Base-by-base conservation (phyloP, 2,113 vertebrate species). In the Ictalurus furcatus region DNA sequence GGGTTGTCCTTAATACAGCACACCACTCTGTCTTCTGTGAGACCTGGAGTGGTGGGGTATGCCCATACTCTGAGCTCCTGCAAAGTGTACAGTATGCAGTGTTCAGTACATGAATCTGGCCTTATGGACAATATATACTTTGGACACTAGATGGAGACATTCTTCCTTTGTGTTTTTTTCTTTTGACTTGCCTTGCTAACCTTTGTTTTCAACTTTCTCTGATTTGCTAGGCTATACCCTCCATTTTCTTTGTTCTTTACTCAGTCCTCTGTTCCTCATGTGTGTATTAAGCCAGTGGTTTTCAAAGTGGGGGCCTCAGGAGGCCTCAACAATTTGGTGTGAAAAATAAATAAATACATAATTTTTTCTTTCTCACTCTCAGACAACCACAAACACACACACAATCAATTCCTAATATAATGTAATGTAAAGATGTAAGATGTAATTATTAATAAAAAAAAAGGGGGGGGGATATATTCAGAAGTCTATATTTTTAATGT, bases 51-150 rank as follows among this genome's bases (percentile, higher is more conserved):
- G 6, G 97, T 98, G 14, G 98, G 98, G 87, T 96, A 99, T 0
- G 98, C 98, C 97, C 97, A 98, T 25, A 99, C 16, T 0, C 67
- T 95, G 93, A 99, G 92, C 40, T 93, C 89, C 98, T 99, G 85
- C 78, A 85, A 71, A 54, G 48, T 52, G 48, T 52, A 52, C 48
- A 52, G 48, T 48, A 13, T 44, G 40, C 54, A 7, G 14, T 67
- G 7, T 7, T n/a, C 40, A 67, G 37, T 37, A 23, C 8, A 65
- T 48, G 11, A 44, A 8, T 48, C 19, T 37, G 21, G 44, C 44
- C 44, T 58, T 34, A 14, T 71, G 14, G 30, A 71, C 30, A 34
- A 34, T 34, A 17, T 17, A 28, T 28, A n/a, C 65, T 67, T 67
- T 67, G 17, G 63, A 65, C 25, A 28, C 25, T 65, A 65, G 63